Conservation (phyloP, 2,113 vertebrate genomes). For the Ascaphus truei region DNA sequence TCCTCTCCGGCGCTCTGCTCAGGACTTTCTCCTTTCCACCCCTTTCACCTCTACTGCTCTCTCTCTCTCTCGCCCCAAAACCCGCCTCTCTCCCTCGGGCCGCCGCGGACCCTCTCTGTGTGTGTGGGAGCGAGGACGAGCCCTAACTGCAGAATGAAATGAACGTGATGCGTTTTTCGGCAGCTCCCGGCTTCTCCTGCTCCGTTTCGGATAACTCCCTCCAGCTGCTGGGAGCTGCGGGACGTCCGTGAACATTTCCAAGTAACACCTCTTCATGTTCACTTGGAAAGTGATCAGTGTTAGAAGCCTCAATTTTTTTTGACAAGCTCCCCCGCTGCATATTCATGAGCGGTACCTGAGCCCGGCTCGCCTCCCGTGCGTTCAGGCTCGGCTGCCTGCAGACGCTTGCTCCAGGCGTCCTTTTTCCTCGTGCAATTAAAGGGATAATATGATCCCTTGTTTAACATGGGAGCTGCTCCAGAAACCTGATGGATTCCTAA, state of each 20-base stretch:
- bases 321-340: constrained; percentile 5
- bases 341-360: not conserved
- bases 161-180: not conserved
- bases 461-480: not conserved
- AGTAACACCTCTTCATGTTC: not conserved
- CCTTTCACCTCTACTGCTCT: not conserved
- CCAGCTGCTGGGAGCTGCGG: constrained; percentile 12
- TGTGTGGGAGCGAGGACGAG: not conserved
- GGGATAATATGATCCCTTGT: not conserved
- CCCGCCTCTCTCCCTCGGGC: not conserved
- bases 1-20: too few relatives aligned
- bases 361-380: not conserved
- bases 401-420: not conserved
- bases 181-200: not conserved
- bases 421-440: not conserved
- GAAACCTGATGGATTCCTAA: not conserved
- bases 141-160: not conserved
- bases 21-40: too few relatives aligned
- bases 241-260: constrained; percentile 22
- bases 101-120: not conserved
- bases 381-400: not conserved
- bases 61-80: not conserved
- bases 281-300: constrained; percentile 18
- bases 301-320: not conserved
- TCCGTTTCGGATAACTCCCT: constrained; percentile 17